Base-by-base conservation (phyloP, 1,140 invertebrate species). In the Berghia stephanieae region DNA sequence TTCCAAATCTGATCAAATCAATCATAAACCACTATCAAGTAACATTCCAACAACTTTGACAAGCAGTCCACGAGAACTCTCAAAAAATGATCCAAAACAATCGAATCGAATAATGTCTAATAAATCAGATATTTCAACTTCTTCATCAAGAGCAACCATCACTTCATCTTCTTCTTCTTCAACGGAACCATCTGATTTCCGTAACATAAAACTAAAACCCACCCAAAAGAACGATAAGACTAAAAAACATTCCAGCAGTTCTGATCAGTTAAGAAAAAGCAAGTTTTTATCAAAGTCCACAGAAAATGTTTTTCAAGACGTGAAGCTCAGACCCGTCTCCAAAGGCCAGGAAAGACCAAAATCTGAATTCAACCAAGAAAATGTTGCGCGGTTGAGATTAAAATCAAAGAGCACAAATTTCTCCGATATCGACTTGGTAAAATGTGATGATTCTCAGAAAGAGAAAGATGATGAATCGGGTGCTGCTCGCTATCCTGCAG, bases 321-420 rank as follows among this genome's bases (percentile, higher is more conserved):
- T 67, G 2, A 67, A 67, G 34, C 21, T 67, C 18, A 67, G 42
- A 67, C 21, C 63, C 24, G 36, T 38, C 3, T 67, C 63, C 2
- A 67, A 67, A 67, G 42, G 2, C 8, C 18, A 38, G 21, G 63
- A 6, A 2, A 67, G 4, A 4, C 42, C 36, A 67, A 67, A 38
- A 38, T 67, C 63, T 68, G 36, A 78, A n/a, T 18, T 77, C 21
- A 34, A n/a, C n/a, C n/a, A 34, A 38, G 21, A n/a, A 38, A 38
- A 6, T 38, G 24, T 21, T 4, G 63, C 3, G 42, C 8, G 4
- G 42, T 13, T 38, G 10, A 36, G 42, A 21, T 18, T n/a, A 18
- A 40, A 4, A 67, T 27, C 36, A 10, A 67, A 38, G 16, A 67
- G 63, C 36, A 67, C 2, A 67, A 40, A 38, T 67, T 67, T 67